Evolutionary conservation across 2,888 invertebrate genomes (phyloP), one percentile per base, ranked within the genome.

Genomic region (Salpingus planirostris): DNA sequence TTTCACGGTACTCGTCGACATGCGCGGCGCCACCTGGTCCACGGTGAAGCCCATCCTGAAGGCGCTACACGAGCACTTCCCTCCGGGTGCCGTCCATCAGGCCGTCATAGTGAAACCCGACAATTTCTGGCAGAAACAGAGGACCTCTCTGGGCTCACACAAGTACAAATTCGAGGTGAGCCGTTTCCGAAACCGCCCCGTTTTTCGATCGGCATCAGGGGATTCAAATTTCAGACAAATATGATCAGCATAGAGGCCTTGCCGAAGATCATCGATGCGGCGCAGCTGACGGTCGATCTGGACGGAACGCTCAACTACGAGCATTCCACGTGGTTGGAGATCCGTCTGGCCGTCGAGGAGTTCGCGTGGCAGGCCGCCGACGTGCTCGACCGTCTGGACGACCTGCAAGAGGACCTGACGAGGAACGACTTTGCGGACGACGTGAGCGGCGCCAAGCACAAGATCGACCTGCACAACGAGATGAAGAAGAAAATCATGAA

Each of bases 41-140:
- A 90, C 89, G 43, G 92, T 95, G 43, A 97, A 97, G 70, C 93
- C 95, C 42, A 92, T 98, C 60, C 72, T 98, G 50, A 97, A 97
- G 76, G 90, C 92, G 57, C 73, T 91, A 49, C 87, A 97, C 74
- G 96, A 97, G 66, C 88, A 91, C 68, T 96, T 95, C 67, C 83
- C 91, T 54, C 84, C 90, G 52, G 78, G 78, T 45, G 79, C 76
- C 62, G 87, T 97, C 59, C 87, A 93, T 68, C 85, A 86, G 65
- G 95, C 92, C 50, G 88, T 90, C 61, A 92, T 98, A 63, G 93
- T 97, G 54, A 96, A 97, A 70, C 95, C 96, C 49, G 97, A 98
- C 62, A 96, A 95, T 65, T 97, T 98, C 73, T 96, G 96, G 96
- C 96, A 97, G 69, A 97, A 97, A 69, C 96, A 97, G 69, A 83